Base-by-base conservation (phyloP, 2,888 invertebrate genomes). In the Troilus luridus region DNA sequence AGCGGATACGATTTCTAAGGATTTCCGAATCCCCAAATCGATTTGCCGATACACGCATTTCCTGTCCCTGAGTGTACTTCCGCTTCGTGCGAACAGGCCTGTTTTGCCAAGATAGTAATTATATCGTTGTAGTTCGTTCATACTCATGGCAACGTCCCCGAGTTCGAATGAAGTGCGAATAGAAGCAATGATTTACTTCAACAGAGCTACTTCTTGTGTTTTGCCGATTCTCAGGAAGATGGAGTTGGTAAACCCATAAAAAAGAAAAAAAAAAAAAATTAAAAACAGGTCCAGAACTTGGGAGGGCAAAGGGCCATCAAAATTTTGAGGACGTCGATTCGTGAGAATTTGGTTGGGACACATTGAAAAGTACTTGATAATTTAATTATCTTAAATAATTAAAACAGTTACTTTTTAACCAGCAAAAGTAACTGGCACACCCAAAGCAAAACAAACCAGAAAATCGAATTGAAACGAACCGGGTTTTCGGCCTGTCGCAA, bases 41-140 rank as follows among this genome's bases (percentile, higher is more conserved):
- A 77, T 77, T 77, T 27, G 72, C 9, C 41, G 2, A 17, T 77
- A 21, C 27, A 41, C 72, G 41, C 14, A 77, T 77, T 77, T 77
- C 72, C 72, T 77, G 72, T 77, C 72, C 72, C 17, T 77, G 72
- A 77, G 72, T 77, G 72, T 41, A 77, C 72, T 77, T 77, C 72
- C 72, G 72, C 72, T 41, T 41, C 41, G 72, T 77, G 41, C 14
- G 27, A 77, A 77, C 72, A 19, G 41, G 8, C 72, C 14, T 72
- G 72, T 27, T 24, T 41, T 17, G 17, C 9, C 72, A 17, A 27
- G 24, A 14, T 72, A 72, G 72, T 27, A 72, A 77, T 77, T 77
- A 77, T 77, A 77, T 19, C 27, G 17, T 41, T 77, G 72, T 77
- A 77, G 72, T 77, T 67, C 67, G 14, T 67, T 67, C n/a, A 67